phyloP scores from a whole-genome alignment of 1,140 invertebrate species.

The Zaprionus ornatus region DNA sequence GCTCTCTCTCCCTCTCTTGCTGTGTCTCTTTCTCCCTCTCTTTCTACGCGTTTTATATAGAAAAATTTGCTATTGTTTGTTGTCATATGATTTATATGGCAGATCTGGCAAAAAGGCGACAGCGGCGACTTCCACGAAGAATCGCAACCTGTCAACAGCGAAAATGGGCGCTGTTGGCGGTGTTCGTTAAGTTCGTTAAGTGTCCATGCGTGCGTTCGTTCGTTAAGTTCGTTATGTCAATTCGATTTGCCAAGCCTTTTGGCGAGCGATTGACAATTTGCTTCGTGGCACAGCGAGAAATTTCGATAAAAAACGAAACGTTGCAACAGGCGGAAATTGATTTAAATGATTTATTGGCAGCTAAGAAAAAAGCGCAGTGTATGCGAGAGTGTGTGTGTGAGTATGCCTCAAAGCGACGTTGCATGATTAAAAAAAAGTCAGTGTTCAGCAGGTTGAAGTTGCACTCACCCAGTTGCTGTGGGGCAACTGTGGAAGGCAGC shows the following conservation, averaged over 20 bases:
- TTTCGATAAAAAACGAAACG: conserved; percentile 43
- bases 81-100: conserved; percentile 63
- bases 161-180: background rate
- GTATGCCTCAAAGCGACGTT: conserved; percentile 34
- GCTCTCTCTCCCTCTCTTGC: background rate
- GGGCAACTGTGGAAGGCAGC: background rate
- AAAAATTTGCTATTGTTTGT: conserved; percentile 61
- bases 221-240: conserved; percentile 77
- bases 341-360: conserved; percentile 77
- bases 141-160: conserved; percentile 28
- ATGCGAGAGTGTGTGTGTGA: conserved; percentile 30
- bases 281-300: conserved; percentile 45
- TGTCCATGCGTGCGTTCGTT: conserved; percentile 13
- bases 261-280: conserved; percentile 76
- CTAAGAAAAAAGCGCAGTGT: conserved; percentile 43
- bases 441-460: conserved; percentile 53
- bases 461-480: conserved; percentile 11
- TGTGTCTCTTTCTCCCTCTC: background rate
- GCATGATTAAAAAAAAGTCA: conserved; percentile 23
- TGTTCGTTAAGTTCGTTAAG: conserved; percentile 6
- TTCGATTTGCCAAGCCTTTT: conserved; percentile 75
- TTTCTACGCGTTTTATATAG: conserved; percentile 14
- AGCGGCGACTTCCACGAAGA: conserved; percentile 46
- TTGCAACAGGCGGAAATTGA: conserved; percentile 77
- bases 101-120: background rate